Evolutionary conservation across 2,888 invertebrate species (phyloP).

Genomic region (Anarsia innoxiella): DNA sequence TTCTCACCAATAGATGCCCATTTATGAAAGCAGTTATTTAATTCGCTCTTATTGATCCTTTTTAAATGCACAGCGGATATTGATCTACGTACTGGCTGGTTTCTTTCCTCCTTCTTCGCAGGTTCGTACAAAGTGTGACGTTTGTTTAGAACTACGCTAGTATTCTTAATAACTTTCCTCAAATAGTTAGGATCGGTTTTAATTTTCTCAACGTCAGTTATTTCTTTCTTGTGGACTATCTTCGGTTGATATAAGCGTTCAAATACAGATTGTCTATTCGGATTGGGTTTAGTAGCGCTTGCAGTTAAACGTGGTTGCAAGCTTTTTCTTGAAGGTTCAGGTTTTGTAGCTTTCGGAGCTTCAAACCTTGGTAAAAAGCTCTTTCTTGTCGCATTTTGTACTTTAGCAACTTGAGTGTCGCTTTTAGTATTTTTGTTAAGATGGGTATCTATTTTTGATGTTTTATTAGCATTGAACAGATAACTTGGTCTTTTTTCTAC

Average conservation of each 20-base stretch:
- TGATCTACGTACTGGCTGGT: slow-evolving; percentile 44
- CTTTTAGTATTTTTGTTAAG: background rate
- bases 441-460: too few species aligned
- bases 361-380: slow-evolving; percentile 11
- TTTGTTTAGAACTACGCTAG: slow-evolving; percentile 36
- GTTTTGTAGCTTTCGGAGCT: slow-evolving; percentile 10
- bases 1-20: slow-evolving; percentile 62
- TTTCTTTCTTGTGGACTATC: slow-evolving; percentile 22
- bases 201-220: slow-evolving; percentile 33
- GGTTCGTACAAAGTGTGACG: slow-evolving; percentile 38
- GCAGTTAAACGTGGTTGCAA: background rate
- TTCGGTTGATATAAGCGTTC: slow-evolving; percentile 60
- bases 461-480: too few species aligned
- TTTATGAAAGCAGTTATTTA: slow-evolving; percentile 53
- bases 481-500: too few species aligned
- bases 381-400: background rate
- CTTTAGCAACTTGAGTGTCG: too few species aligned
- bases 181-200: slow-evolving; percentile 41
- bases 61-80: slow-evolving; percentile 69
- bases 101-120: slow-evolving; percentile 19
- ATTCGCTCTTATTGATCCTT: slow-evolving; percentile 43
- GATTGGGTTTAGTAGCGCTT: slow-evolving; percentile 11
- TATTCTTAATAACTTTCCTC: slow-evolving; percentile 38
- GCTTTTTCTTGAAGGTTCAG: slow-evolving; percentile 17
- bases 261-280: slow-evolving; percentile 44